Evolutionary conservation across 2,113 vertebrate genomes (phyloP).

Genomic region (Puntigrus tetrazona): DNA sequence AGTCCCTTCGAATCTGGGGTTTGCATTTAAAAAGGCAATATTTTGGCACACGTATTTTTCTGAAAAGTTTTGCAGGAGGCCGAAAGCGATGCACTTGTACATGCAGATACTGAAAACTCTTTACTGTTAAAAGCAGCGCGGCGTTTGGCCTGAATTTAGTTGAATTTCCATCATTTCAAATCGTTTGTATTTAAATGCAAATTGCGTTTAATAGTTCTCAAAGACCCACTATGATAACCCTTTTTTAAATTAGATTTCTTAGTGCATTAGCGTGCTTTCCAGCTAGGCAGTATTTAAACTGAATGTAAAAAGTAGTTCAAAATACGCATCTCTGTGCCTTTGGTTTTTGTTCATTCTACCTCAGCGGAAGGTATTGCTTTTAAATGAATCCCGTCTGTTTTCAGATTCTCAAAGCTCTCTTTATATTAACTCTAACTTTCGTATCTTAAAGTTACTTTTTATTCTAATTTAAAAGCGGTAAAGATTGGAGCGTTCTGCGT

Average conservation of each 20-base stretch:
- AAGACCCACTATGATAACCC: background rate
- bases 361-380: background rate
- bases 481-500: background rate
- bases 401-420: background rate
- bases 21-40: background rate
- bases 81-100: too few species aligned
- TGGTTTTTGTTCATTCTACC: background rate
- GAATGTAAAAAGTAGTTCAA: background rate
- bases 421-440: too few species aligned
- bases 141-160: too few species aligned
- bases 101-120: too few species aligned
- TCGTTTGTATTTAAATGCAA: background rate
- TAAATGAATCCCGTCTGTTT: background rate
- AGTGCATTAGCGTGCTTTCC: too few species aligned
- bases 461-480: background rate
- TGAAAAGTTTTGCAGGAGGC: background rate
- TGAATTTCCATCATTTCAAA: too few species aligned
- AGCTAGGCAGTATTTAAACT: too few species aligned
- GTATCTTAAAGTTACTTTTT: background rate
- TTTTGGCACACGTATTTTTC: background rate
- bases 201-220: background rate
- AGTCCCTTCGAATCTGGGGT: background rate
- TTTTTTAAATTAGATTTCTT: background rate
- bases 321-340: background rate
- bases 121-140: too few species aligned